These are phyloP conservation scores for Calephelis nemesis DNA, from an alignment of 1,140 invertebrate species.

Conservation along the genomic window DNA sequence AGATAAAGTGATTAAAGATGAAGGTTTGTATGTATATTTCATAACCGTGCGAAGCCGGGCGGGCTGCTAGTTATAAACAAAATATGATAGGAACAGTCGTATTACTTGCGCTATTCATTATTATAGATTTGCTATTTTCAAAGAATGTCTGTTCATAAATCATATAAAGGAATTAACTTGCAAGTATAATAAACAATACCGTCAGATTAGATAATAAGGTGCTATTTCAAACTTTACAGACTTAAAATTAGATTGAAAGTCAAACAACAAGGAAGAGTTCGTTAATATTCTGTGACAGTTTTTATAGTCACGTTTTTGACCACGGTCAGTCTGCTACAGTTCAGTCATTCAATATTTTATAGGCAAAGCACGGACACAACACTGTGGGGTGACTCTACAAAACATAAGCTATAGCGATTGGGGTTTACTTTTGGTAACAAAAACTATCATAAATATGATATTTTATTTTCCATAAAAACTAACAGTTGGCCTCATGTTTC, in stretches of 20 bases:
- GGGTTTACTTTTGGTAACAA: not conserved
- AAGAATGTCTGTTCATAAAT: constrained; percentile 26
- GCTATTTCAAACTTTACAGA: constrained; percentile 26
- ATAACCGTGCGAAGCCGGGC: too few relatives aligned
- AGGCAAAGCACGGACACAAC: constrained; percentile 42
- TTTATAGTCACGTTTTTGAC: constrained; percentile 52
- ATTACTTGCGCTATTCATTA: not conserved
- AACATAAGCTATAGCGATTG: not conserved
- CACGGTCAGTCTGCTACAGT: constrained; percentile 43
- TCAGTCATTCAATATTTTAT: constrained; percentile 46
- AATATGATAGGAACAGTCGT: not conserved
- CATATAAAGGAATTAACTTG: constrained; percentile 31
- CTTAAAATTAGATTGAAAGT: constrained; percentile 30
- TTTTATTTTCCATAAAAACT: too few relatives aligned
- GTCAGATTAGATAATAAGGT: constrained; percentile 25
- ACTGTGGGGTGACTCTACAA: constrained; percentile 32
- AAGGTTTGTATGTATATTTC: too few relatives aligned
- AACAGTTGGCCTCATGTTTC: too few relatives aligned
- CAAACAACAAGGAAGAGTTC: constrained; percentile 17
- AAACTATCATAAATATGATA: too few relatives aligned
- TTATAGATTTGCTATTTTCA: not conserved
- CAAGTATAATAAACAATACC: constrained; percentile 33
- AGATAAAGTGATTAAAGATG: too few relatives aligned
- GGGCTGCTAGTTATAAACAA: too few relatives aligned
- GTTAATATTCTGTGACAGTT: constrained; percentile 57